A percentile compares a stretch with the other conserved stretches of the same genome.
Conservation (phyloP, 1,140 invertebrate species). For the Rhyzopertha dominica region DNA sequence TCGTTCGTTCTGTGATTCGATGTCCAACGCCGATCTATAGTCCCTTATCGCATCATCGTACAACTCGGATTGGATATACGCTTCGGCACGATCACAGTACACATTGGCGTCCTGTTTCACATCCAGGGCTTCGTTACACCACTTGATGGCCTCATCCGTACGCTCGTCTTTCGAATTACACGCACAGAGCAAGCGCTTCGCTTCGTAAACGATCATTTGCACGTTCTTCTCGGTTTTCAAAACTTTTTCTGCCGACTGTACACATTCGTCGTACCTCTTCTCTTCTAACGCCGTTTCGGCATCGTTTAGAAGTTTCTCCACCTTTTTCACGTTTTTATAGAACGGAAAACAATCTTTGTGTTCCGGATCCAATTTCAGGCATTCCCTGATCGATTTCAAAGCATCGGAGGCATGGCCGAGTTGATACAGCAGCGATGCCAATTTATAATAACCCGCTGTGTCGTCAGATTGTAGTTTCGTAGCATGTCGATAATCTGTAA, state of each 20-base stretch:
- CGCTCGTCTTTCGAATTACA: conserved; percentile 69
- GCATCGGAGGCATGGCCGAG: conserved; percentile 89
- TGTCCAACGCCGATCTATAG: conserved; percentile 71
- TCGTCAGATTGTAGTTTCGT: conserved; percentile 90
- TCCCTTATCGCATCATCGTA: conserved; percentile 90
- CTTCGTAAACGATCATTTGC: conserved; percentile 67
- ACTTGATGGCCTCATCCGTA: conserved; percentile 59
- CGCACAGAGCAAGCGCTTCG: conserved; percentile 67
- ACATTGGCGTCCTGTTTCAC: conserved; percentile 72
- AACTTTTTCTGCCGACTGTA: conserved; percentile 64
- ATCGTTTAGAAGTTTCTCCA: conserved; percentile 80
- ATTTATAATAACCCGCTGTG: conserved; percentile 79
- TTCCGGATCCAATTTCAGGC: conserved; percentile 96
- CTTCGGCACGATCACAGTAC: conserved; percentile 89
- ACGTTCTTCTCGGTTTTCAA: conserved; percentile 65
- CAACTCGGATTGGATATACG: conserved; percentile 83
- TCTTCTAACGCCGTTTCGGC: conserved; percentile 65
- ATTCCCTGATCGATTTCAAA: conserved; percentile 91
- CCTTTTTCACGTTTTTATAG: conserved; percentile 95
- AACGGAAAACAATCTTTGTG: conserved; percentile 94
- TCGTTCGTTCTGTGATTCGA: conserved; percentile 73
- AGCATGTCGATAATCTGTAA: conserved; percentile 83
- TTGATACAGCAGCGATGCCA: conserved; percentile 81
- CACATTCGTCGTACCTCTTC: conserved; percentile 71
- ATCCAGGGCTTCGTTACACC: conserved; percentile 77